These are phyloP conservation scores for Chymomyza fuscimana DNA, from an alignment of 2,888 invertebrate species.

Conservation along the genomic window DNA sequence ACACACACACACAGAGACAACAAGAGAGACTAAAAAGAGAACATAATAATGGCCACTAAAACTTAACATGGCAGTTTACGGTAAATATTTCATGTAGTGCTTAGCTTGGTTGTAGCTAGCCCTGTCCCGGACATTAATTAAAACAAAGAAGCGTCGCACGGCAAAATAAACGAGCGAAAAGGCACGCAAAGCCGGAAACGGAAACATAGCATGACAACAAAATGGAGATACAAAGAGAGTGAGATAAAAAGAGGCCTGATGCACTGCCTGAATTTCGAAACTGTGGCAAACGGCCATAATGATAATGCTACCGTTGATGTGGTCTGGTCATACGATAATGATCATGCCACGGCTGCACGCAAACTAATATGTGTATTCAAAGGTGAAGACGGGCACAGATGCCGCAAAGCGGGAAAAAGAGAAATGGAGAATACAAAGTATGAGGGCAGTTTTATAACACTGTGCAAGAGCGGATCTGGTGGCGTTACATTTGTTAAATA, in stretches of 20 bases:
- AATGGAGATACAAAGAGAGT: neutral
- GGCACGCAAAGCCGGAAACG: neutral
- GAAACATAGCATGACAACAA: neutral
- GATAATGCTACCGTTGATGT: slow-evolving; percentile 5
- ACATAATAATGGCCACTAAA: slow-evolving; percentile 3
- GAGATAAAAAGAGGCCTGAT: neutral
- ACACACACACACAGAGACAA: neutral
- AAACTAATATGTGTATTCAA: slow-evolving; percentile 15
- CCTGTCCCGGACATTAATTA: slow-evolving; percentile 4
- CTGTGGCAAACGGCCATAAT: neutral
- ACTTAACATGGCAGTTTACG: slow-evolving; percentile 22
- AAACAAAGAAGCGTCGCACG: slow-evolving; percentile 2
- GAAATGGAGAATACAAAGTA: neutral
- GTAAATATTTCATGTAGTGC: slow-evolving; percentile 23
- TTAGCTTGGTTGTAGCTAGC: neutral
- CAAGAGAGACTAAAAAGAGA: neutral
- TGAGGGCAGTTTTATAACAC: too few relatives aligned
- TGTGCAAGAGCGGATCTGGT: too few relatives aligned
- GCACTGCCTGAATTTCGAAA: neutral
- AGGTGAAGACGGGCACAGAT: slow-evolving; percentile 10
- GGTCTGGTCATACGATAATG: neutral
- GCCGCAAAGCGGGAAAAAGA: neutral
- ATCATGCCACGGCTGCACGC: slow-evolving; percentile 15
- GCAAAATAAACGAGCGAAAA: neutral
- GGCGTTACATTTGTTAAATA: neutral